Percentiles rank a stretch among this genome's conserved stretches.
phyloP scores from a whole-genome alignment of 2,888 invertebrate species.

The Leptodirus hochenwartii region DNA sequence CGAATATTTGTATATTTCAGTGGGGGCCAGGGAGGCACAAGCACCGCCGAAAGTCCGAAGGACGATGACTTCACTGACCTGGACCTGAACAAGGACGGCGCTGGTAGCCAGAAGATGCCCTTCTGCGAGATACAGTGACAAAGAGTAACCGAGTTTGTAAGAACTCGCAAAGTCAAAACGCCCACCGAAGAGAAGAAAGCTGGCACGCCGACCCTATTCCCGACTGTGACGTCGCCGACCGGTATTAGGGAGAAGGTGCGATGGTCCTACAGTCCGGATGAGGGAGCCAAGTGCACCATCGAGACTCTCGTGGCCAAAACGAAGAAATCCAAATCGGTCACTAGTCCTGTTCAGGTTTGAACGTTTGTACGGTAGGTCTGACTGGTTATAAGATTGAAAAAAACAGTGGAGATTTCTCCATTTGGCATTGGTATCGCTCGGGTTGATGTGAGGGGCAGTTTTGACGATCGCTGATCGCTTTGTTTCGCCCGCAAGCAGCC shows the following conservation, averaged over 20 bases:
- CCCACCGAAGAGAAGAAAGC: slow-evolving; percentile 24
- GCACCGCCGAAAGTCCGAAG: slow-evolving; percentile 39
- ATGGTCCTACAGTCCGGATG: slow-evolving; percentile 28
- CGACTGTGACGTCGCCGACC: slow-evolving; percentile 6
- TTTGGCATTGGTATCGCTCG: no score
- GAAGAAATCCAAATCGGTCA: slow-evolving; percentile 22
- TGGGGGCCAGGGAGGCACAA: slow-evolving; percentile 39
- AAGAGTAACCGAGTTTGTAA: slow-evolving; percentile 36
- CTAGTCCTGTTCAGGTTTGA: slow-evolving; percentile 27
- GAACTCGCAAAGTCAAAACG: slow-evolving; percentile 29
- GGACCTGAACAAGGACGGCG: slow-evolving; percentile 28
- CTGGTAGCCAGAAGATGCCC: slow-evolving; percentile 47
- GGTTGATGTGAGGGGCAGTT: no score
- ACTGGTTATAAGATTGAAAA: no score
- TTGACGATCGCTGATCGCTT: no score
- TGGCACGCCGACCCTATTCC: not conserved
- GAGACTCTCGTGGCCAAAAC: slow-evolving; percentile 24
- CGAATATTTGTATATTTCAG: slow-evolving; percentile 16
- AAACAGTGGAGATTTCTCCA: no score
- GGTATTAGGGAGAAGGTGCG: slow-evolving; percentile 24
- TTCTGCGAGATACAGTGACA: slow-evolving; percentile 64
- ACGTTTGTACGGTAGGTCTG: no score
- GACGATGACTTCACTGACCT: slow-evolving; percentile 39
- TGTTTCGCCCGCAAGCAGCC: no score
- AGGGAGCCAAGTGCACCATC: slow-evolving; percentile 27